Conservation (phyloP, 2,113 vertebrate species). For the Galbula dea region DNA sequence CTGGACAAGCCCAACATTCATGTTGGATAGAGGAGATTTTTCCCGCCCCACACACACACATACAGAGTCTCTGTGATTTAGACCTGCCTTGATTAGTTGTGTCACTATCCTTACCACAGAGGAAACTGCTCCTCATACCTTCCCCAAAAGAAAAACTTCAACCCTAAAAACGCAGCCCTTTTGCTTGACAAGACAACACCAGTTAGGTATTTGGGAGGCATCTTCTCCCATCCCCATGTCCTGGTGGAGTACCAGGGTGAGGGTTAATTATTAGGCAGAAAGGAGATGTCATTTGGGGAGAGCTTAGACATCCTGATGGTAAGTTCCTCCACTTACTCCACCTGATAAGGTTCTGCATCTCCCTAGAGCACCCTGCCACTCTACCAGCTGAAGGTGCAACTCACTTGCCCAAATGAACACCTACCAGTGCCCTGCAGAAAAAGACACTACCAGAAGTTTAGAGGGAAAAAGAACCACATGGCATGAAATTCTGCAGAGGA, state of each 20-base stretch:
- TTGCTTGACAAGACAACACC: not conserved
- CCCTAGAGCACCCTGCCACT: not conserved
- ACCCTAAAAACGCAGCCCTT: not conserved
- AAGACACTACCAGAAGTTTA: not conserved
- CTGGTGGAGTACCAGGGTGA: not conserved
- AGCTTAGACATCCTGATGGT: conserved; percentile 1
- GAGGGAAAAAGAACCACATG: not conserved
- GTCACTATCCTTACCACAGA: not conserved
- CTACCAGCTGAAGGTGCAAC: not conserved
- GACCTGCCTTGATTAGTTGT: not conserved
- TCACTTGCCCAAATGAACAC: not conserved
- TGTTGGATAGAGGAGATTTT: conserved; percentile 48
- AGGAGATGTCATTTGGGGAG: not conserved
- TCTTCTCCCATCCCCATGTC: not conserved
- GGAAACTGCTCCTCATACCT: not conserved
- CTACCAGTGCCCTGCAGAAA: not conserved
- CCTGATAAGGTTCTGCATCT: not conserved
- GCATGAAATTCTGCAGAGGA: not conserved
- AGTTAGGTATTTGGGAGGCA: not conserved
- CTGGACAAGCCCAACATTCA: conserved; percentile 34
- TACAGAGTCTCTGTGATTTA: not conserved
- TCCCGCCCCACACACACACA: not conserved
- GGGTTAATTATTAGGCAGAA: conserved; percentile 31
- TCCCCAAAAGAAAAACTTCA: not conserved
- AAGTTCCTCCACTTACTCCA: conserved; percentile 12